phyloP scores from a whole-genome alignment of 2,113 vertebrate species.

The Chloropsis hardwickii region DNA sequence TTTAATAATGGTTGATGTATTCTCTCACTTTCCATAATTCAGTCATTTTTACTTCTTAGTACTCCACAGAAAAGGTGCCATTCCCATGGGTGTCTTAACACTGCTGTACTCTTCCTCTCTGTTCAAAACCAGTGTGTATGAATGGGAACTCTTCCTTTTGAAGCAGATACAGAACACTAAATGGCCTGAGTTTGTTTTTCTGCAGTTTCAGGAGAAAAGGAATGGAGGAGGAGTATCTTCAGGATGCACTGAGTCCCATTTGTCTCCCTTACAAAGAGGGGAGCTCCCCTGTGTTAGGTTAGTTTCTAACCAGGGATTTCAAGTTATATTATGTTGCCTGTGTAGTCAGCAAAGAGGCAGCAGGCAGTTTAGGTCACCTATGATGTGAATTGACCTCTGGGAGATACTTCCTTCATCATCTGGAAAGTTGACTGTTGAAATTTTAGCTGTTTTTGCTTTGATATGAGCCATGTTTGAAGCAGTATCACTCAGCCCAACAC shows the following conservation, averaged over 20 bases:
- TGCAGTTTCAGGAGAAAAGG: neutral
- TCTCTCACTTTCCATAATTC: neutral
- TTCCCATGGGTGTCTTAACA: neutral
- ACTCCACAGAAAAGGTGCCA: neutral
- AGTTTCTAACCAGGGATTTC: neutral
- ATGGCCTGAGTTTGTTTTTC: neutral
- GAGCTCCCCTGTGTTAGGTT: neutral
- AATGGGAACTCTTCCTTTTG: neutral
- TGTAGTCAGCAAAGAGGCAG: neutral
- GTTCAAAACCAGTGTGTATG: neutral
- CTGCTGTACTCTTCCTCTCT: neutral
- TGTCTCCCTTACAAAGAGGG: neutral
- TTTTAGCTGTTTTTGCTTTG: neutral
- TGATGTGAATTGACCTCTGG: neutral
- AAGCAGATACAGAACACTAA: neutral
- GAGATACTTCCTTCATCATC: neutral
- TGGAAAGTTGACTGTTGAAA: neutral
- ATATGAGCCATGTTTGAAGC: neutral
- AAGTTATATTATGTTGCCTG: neutral
- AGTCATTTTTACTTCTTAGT: neutral
- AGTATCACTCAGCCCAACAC: neutral
- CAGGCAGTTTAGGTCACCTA: neutral
- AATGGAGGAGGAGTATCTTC: neutral
- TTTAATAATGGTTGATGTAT: neutral
- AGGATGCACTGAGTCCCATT: neutral